phyloP scores from a whole-genome alignment of 2,113 vertebrate species.

The Xiphias gladius region DNA sequence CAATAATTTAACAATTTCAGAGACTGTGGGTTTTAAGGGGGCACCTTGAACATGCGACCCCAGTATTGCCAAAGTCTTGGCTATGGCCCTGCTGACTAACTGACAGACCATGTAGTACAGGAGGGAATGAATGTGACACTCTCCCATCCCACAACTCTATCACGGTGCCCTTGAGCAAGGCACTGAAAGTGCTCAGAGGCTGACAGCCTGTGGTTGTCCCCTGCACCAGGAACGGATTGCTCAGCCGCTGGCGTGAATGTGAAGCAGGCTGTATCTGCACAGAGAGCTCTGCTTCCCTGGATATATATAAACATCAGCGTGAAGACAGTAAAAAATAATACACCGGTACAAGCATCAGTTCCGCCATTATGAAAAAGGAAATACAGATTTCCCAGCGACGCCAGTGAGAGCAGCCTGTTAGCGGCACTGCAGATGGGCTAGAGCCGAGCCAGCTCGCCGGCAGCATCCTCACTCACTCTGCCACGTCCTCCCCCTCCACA shows the following conservation, averaged over 20 bases:
- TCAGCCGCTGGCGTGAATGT: not conserved
- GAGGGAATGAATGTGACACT: not conserved
- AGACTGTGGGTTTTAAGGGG: no score
- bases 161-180: constrained; percentile 17
- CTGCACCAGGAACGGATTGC: no score
- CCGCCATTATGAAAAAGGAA: not conserved
- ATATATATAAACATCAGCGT: no score
- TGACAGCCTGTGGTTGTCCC: not conserved
- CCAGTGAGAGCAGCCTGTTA: constrained; percentile 11
- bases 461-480: constrained; percentile 8
- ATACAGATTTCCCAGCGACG: no score
- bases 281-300: not conserved
- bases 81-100: not conserved
- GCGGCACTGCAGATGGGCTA: constrained; percentile 65
- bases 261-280: not conserved
- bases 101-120: not conserved
- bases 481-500: constrained; percentile 25
- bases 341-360: not conserved
- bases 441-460: constrained; percentile 53
- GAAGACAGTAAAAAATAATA: not conserved
- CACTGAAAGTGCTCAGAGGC: not conserved
- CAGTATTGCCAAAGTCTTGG: no score
- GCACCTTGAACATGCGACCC: no score
- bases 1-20: no score
- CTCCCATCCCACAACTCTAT: not conserved